phyloP scores from a whole-genome alignment of 92 coral and sea anemone genomes.

The Epizoanthus rinbou region DNA sequence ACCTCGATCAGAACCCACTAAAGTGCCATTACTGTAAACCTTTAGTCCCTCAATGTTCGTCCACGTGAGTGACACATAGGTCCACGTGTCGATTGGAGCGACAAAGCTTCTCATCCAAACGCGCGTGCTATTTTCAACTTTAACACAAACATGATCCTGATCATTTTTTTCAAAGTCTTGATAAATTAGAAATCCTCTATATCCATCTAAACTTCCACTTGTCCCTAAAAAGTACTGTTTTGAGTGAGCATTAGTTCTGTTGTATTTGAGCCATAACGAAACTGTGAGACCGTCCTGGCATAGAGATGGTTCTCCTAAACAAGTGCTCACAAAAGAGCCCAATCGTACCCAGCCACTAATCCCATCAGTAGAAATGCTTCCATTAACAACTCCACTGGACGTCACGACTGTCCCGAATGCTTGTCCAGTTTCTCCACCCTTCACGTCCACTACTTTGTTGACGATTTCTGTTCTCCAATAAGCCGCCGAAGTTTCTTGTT shows the following conservation, averaged over 20 bases:
- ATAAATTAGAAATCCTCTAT: conserved; percentile 85
- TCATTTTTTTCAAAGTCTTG: conserved; percentile 71
- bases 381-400: conserved; percentile 70
- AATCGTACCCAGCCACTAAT: conserved; percentile 84
- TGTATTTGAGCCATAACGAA: conserved; percentile 89
- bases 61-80: conserved; percentile 97
- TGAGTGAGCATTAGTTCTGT: conserved; percentile 34
- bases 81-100: conserved; percentile 83
- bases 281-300: conserved; percentile 87
- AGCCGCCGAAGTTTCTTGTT: conserved; percentile 37
- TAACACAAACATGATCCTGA: conserved; percentile 81
- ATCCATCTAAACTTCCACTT: conserved; percentile 79
- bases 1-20: conserved; percentile 53
- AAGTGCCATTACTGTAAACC: conserved; percentile 81
- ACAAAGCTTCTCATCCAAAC: conserved; percentile 88
- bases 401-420: conserved; percentile 61
- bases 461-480: conserved; percentile 67
- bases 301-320: conserved; percentile 85
- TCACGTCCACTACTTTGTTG: conserved; percentile 61
- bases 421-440: conserved; percentile 66
- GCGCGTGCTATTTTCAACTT: conserved; percentile 82
- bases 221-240: conserved; percentile 89
- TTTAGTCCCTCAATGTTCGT: conserved; percentile 73
- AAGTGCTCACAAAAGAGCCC: conserved; percentile 81
- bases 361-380: conserved; percentile 80